Evolutionary conservation across 2,888 invertebrate species (phyloP), one percentile per base, ranked within the genome.

Genomic region (Leptinotarsa juncta): DNA sequence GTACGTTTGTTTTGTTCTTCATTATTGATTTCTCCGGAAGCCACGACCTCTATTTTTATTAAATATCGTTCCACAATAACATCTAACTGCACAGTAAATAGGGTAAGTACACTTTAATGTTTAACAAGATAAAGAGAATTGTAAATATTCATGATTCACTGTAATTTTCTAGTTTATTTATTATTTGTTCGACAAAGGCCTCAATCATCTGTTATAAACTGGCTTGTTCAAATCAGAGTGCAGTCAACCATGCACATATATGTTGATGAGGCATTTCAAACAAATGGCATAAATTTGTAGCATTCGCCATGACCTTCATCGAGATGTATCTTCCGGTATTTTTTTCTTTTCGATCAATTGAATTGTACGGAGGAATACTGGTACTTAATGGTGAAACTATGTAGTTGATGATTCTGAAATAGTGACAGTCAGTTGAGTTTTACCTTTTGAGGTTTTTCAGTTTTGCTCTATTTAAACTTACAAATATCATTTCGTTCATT

Each of bases 91-190:
- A 62, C 62, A 32, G 5, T 62, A 62, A 62, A 62, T n/a, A 32
- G 62, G 62, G 62, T 62, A 62, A 69, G 69, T 69, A 69, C 26
- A 71, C 55, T 71, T 55, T 57, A 71, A 65, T 42, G 65, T 71
- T 26, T 50, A 71, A 66, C 57, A 71, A 71, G 71, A 71, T 71
- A 71, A 71, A 65, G 55, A 66, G 53, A 67, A 71, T 55, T 71
- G 69, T 69, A 57, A 69, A 69, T 69, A 68, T 71, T 51, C 71
- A 71, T 71, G 71, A 71, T 48, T 71, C 71, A 67, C 53, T 32
- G 71, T 71, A 48, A 69, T 69, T 69, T 69, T 57, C 69, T 32
- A 42, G 26, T 62, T 62, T 62, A 32, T 42, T 62, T 42, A 62
- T 62, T 62, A 62, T 62, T 42, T n/a, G 26, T n/a, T 12, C 42